phyloP scores from a whole-genome alignment of 2,113 vertebrate genomes.

The Peromyscus maniculatus region DNA sequence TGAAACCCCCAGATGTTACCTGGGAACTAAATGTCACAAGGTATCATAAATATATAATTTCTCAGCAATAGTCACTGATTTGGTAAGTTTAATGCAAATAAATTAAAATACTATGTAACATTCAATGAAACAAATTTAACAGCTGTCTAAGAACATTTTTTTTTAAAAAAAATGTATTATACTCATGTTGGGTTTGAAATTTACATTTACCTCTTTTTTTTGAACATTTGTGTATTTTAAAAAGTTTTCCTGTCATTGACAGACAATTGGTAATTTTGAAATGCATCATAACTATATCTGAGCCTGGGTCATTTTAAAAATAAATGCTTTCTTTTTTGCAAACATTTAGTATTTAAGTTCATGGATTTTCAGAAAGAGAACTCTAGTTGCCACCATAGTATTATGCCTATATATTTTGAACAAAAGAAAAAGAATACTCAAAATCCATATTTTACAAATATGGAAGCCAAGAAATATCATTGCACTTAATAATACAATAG shows the following conservation, averaged over 20 bases:
- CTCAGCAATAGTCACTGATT: neutral
- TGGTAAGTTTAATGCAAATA: neutral
- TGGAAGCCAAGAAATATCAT: neutral
- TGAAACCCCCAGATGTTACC: neutral
- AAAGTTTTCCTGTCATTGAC: neutral
- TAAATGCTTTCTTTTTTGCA: neutral
- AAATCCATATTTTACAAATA: neutral
- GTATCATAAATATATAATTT: neutral
- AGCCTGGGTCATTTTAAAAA: neutral
- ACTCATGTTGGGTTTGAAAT: neutral
- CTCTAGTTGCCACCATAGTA: neutral
- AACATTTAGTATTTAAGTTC: neutral
- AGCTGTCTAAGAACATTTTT: neutral
- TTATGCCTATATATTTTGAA: neutral
- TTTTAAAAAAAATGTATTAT: neutral
- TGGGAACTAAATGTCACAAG: neutral
- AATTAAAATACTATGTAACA: neutral
- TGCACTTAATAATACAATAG: neutral
- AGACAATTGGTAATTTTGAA: slow-evolving; percentile 4
- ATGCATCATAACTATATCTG: neutral
- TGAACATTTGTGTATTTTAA: neutral
- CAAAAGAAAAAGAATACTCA: neutral
- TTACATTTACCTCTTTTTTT: neutral
- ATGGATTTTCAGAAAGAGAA: neutral
- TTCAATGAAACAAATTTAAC: neutral